These are phyloP conservation scores for Cygnus olor DNA, from an alignment of 2,797 vertebrate genomes.

Conservation along the genomic window DNA sequence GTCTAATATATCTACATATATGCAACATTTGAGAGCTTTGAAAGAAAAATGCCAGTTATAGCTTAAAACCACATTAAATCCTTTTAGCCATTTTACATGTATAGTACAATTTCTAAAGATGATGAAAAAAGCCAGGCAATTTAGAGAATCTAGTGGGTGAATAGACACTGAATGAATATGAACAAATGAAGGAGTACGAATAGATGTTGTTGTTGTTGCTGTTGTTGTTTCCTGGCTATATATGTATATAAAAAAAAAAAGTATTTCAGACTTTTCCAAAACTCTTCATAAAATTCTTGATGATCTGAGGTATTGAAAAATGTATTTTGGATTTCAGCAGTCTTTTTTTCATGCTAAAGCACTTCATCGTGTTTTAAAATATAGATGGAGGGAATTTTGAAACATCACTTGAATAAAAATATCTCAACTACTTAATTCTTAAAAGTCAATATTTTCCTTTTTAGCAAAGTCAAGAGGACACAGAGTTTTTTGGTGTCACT, in stretches of 20 bases:
- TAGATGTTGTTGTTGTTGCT: background rate
- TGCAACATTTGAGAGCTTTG: background rate
- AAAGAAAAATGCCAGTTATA: background rate
- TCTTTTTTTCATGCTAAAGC: background rate
- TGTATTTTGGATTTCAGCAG: background rate
- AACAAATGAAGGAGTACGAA: background rate
- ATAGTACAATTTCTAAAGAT: background rate
- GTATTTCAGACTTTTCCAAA: background rate
- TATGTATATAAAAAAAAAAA: background rate
- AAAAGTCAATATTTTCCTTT: background rate
- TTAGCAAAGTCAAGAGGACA: background rate
- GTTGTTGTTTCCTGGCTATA: background rate
- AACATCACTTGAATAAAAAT: background rate
- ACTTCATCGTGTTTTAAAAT: background rate
- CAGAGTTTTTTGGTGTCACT: background rate
- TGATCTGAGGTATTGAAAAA: conserved; percentile 5
- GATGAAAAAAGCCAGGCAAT: conserved; percentile 3
- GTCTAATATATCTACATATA: background rate
- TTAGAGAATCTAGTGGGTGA: background rate
- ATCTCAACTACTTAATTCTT: background rate
- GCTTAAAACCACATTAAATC: background rate
- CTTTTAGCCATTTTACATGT: background rate
- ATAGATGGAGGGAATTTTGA: background rate
- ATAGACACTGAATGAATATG: background rate
- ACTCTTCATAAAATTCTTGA: background rate